These are phyloP conservation scores for Lithosia quadra DNA, from an alignment of 2,888 invertebrate species.

Conservation along the genomic window DNA sequence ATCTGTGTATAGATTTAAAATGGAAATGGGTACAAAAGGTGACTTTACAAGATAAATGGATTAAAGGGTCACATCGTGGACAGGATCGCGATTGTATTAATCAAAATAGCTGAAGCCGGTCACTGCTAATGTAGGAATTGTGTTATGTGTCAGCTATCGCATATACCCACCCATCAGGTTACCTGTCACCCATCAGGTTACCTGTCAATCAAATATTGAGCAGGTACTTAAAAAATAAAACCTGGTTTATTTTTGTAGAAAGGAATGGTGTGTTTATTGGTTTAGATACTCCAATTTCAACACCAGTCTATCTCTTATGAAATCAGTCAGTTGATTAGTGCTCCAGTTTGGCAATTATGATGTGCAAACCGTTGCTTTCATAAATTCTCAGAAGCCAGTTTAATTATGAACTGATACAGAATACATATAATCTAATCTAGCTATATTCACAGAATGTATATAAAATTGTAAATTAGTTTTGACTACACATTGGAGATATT, in stretches of 20 bases:
- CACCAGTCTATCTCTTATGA: not conserved
- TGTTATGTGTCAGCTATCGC: conserved; percentile 67
- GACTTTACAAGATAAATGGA: conserved; percentile 73
- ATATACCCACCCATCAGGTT: conserved; percentile 9
- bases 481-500: too few species aligned
- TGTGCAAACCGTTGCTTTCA: not conserved
- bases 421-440: too few species aligned
- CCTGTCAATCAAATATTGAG: conserved; percentile 3
- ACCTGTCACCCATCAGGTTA: conserved; percentile 6
- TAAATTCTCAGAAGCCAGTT: too few species aligned
- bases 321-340: too few species aligned
- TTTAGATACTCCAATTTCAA: not conserved
- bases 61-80: conserved; percentile 64
- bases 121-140: conserved; percentile 72
- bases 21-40: conserved; percentile 56
- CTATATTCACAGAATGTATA: too few species aligned
- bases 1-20: conserved; percentile 58
- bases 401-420: too few species aligned
- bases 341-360: too few species aligned
- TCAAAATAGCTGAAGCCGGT: conserved; percentile 56
- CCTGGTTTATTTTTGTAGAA: not conserved
- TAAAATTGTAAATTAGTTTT: too few species aligned
- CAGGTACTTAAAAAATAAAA: conserved; percentile 13
- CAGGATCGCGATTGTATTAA: conserved; percentile 62
- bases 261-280: not conserved